Percentiles rank a stretch among this genome's conserved stretches.
These are phyloP conservation scores for Pocillopora damicornis DNA, from an alignment of 64 coral and sea anemone genomes.

Conservation along the genomic window DNA sequence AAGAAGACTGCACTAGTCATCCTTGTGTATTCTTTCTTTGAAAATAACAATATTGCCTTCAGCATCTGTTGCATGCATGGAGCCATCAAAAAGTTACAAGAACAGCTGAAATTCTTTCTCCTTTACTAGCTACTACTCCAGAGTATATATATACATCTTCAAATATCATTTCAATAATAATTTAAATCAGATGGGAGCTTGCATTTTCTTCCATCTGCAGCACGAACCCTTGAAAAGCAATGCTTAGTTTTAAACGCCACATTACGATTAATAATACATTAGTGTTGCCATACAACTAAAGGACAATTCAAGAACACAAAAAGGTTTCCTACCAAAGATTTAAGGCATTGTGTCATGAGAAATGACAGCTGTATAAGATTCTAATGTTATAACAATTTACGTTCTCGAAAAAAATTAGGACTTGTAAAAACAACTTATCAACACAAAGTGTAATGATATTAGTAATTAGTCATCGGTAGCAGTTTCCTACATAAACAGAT, in stretches of 20 bases:
- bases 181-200: too few species aligned
- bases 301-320: neutral
- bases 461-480: neutral
- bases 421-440: too few species aligned
- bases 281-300: neutral
- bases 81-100: too few species aligned
- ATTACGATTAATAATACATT: slow-evolving; percentile 9
- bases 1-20: neutral
- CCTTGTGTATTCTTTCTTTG: too few species aligned
- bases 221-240: slow-evolving; percentile 18
- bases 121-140: too few species aligned
- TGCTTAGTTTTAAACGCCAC: neutral
- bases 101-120: too few species aligned
- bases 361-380: neutral
- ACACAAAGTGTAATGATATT: neutral
- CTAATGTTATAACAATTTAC: neutral
- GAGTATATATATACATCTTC: too few species aligned
- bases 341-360: neutral
- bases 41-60: too few species aligned
- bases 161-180: too few species aligned
- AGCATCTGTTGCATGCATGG: too few species aligned
- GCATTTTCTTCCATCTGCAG: neutral
- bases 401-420: neutral
- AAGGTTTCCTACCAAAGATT: neutral
- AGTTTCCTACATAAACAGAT: neutral